Evolutionary conservation across 2,888 invertebrate genomes (phyloP), one percentile per base, ranked within the genome.

Genomic region (Nyleta sp.): DNA sequence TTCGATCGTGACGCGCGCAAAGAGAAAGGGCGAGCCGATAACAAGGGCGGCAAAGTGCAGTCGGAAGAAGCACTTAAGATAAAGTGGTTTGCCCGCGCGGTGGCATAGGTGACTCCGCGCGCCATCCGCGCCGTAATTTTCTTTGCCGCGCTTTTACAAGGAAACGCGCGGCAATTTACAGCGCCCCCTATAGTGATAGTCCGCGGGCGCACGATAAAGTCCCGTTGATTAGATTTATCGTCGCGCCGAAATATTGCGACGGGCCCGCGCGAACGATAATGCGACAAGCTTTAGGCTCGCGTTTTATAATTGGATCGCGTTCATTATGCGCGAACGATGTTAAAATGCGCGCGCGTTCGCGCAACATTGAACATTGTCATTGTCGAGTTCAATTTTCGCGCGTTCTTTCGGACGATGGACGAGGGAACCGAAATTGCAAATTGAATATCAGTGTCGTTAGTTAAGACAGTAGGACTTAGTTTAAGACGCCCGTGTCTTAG

Each of bases 61-160:
- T 76, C 55, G 78, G 76, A 84, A 81, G 82, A 80, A 84, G 83
- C 85, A 85, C 85, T 86, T 84, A 81, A 82, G 79, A 82, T 82
- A 84, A 85, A 84, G 83, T 82, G 82, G 80, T 83, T 82, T 82
- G 68, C 28, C 28, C n/a, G 75, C 59, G 65, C 38, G 33, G 65
- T 55, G 73, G 78, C 76, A 52, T 78, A 60, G 77, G 73, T 67
- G 70, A 68, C 67, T 75, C 72, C 70, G 60, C 28, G 4, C 4
- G 4, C 65, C 70, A 74, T 81, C 73, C 53, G 64, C 55, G 57
- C 74, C 67, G 73, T 82, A 80, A 80, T 78, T 77, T 80, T 68
- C 76, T 82, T 62, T 60, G 60, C 72, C 55, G 75, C 77, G 75
- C 70, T 79, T 81, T 65, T 80, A 78, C 68, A 78, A 70, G 59